Percentiles rank a stretch among this genome's conserved stretches.
Conservation (phyloP, 1,140 invertebrate species). For the Macrobrachium nipponense region DNA sequence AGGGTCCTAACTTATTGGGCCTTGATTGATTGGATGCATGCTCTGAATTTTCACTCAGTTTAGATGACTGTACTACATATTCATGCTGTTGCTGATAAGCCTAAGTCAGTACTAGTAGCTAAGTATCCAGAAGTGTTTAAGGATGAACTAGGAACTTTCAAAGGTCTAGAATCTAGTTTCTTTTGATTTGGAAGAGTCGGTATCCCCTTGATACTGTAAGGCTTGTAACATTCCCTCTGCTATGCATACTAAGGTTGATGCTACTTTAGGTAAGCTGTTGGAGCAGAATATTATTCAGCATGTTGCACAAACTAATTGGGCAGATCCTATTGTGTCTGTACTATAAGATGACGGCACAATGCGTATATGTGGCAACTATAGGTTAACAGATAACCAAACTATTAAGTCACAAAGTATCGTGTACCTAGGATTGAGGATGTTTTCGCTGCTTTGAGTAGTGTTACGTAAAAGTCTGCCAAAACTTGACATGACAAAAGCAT, state of each 20-base stretch:
- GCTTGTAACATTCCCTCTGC: slow-evolving; percentile 1
- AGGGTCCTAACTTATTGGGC: no score
- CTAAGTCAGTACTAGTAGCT: no score
- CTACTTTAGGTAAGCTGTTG: slow-evolving; percentile 8
- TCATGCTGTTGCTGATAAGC: no score
- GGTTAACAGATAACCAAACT: slow-evolving; percentile 11
- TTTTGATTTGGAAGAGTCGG: slow-evolving; percentile 13
- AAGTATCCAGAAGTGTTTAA: background rate
- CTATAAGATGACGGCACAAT: slow-evolving; percentile 12
- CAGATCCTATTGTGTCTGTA: background rate
- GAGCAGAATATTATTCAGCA: slow-evolving; percentile 17
- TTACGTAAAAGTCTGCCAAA: background rate
- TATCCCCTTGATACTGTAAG: slow-evolving; percentile 7
- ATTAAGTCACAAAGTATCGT: background rate
- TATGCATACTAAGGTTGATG: background rate
- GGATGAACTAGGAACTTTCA: slow-evolving; percentile 8
- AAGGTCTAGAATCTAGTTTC: slow-evolving; percentile 1
- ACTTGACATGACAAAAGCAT: slow-evolving; percentile 9
- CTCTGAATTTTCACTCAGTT: no score
- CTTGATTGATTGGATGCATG: no score
- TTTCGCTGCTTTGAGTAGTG: background rate
- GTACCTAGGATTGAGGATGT: background rate
- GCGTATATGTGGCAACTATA: background rate
- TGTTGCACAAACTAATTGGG: slow-evolving; percentile 8
- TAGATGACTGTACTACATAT: no score